Percentiles rank a stretch among this genome's conserved stretches.
These are phyloP conservation scores for Calliphora vicina DNA, from an alignment of 1,140 invertebrate species.

Conservation along the genomic window DNA sequence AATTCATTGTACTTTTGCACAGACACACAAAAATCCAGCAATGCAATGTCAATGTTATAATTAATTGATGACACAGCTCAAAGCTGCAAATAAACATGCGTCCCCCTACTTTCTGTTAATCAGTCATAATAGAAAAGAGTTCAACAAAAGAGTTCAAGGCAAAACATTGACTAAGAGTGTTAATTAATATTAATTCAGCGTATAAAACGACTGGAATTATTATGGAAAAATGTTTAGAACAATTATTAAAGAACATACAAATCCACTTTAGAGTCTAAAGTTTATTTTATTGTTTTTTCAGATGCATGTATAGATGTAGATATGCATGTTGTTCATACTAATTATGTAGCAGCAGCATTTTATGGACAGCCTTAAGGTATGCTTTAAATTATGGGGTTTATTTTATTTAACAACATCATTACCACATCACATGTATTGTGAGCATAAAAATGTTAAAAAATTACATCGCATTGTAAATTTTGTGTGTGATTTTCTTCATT, in stretches of 20 bases:
- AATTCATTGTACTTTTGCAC: neutral
- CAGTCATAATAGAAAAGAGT: neutral
- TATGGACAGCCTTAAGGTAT: neutral
- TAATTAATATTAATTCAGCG: neutral
- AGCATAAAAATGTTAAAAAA: neutral
- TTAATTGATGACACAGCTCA: neutral
- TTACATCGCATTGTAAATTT: neutral
- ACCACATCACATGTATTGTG: neutral
- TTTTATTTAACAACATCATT: neutral
- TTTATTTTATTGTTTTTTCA: too few species aligned
- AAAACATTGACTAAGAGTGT: neutral
- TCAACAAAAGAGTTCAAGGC: neutral
- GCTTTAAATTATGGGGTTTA: neutral
- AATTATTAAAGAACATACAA: too few species aligned
- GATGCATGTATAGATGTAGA: too few species aligned
- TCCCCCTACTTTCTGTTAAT: neutral
- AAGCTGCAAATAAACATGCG: neutral
- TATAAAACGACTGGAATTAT: neutral
- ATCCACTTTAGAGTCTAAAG: too few species aligned
- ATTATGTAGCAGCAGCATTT: neutral
- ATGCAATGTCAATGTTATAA: neutral
- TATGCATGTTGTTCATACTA: neutral
- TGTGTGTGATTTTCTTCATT: neutral
- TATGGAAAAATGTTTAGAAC: neutral
- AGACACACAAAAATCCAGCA: neutral